Evolutionary conservation across 1,140 invertebrate species (phyloP), one percentile per base, ranked within the genome.

Genomic region (Delia radicum): DNA sequence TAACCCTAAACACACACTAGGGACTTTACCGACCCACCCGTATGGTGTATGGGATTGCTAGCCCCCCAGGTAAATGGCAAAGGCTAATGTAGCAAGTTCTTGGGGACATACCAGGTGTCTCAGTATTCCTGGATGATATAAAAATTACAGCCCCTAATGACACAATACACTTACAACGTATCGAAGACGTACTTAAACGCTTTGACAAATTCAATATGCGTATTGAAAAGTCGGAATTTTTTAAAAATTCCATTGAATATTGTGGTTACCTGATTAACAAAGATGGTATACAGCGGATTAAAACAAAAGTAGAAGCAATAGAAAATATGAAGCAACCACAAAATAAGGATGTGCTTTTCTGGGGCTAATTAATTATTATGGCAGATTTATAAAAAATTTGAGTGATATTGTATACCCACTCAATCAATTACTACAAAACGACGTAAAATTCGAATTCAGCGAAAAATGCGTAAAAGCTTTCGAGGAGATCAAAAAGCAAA

Each of bases 191-290:
- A n/a, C n/a, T n/a, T n/a, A n/a, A n/a, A n/a, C n/a, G n/a, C n/a
- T n/a, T n/a, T n/a, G n/a, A n/a, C n/a, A n/a, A n/a, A n/a, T n/a
- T n/a, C n/a, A n/a, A n/a, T n/a, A n/a, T n/a, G n/a, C n/a, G n/a
- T n/a, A n/a, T n/a, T n/a, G n/a, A n/a, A n/a, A n/a, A n/a, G n/a
- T n/a, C n/a, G n/a, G n/a, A n/a, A n/a, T n/a, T n/a, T n/a, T n/a
- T n/a, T n/a, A n/a, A n/a, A n/a, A n/a, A n/a, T n/a, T n/a, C n/a
- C n/a, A 77, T 81, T 28, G 77, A 80, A 73, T 83, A 85, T 33
- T 78, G 81, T 48, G 81, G 81, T 3, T 81, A 84, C 73, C 62
- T 77, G 4, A 81, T 86, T 61, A 78, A 83, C 73, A 65, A 65
- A 37, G 13, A 78, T 0, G 80, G 81, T 0, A 76, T 83, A 48